Evolutionary conservation across 2,888 invertebrate genomes (phyloP).

Genomic region (Andrena praecox): DNA sequence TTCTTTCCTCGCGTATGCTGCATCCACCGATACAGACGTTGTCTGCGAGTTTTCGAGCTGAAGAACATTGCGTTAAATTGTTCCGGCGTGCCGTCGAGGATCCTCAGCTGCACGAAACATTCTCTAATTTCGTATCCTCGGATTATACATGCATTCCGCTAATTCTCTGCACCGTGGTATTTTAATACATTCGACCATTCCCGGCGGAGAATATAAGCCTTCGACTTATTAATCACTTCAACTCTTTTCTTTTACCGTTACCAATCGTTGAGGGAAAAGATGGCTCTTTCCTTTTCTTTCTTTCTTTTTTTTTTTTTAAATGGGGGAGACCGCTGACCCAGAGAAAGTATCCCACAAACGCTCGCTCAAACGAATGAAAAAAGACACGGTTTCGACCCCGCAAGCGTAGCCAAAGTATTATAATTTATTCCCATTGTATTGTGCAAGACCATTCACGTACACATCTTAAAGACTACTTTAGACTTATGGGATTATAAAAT

Average conservation of each 20-base stretch:
- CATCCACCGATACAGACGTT: constrained; percentile 47
- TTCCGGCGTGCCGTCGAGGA: constrained; percentile 18
- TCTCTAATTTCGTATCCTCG: constrained; percentile 46
- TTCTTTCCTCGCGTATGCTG: constrained; percentile 45
- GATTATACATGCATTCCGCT: constrained; percentile 72
- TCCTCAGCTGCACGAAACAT: constrained; percentile 36
- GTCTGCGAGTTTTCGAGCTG: constrained; percentile 53
- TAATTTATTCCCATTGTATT: constrained; percentile 85
- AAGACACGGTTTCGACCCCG: constrained; percentile 79
- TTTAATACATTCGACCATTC: constrained; percentile 67
- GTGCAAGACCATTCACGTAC: constrained; percentile 83
- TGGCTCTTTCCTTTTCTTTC: constrained; percentile 57
- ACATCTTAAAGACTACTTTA: constrained; percentile 84
- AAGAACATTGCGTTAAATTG: constrained; percentile 51
- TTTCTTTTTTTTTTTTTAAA: constrained; percentile 55
- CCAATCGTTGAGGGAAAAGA: constrained; percentile 73
- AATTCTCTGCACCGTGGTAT: constrained; percentile 61
- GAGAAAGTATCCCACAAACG: constrained; percentile 65
- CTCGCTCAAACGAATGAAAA: constrained; percentile 70
- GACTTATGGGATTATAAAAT: constrained; percentile 85
- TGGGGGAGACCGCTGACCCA: constrained; percentile 72
- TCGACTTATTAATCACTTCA: constrained; percentile 62
- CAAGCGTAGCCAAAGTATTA: constrained; percentile 85
- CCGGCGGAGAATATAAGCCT: constrained; percentile 67
- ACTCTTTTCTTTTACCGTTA: constrained; percentile 67